Evolutionary conservation across 2,113 vertebrate species (phyloP).

Genomic region (Mesoclemmys tuberculata): DNA sequence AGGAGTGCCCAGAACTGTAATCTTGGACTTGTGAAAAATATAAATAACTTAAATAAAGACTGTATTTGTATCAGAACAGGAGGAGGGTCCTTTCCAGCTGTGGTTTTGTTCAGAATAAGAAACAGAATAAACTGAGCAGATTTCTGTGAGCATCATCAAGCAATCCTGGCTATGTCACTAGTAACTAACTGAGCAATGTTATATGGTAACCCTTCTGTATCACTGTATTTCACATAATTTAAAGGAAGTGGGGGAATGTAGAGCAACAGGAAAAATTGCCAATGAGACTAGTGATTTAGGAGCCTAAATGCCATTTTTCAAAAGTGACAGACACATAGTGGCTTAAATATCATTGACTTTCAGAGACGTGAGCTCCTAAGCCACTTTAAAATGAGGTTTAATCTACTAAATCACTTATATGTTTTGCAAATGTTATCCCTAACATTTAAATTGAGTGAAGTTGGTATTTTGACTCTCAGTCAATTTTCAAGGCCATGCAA

Average conservation of each 20-base stretch:
- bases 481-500: background rate
- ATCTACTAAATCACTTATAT: background rate
- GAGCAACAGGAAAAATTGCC: background rate
- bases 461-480: background rate
- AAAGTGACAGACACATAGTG: background rate
- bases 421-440: background rate
- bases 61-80: background rate
- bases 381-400: background rate
- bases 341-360: background rate
- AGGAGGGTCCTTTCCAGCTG: background rate
- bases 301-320: background rate
- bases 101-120: slow-evolving; percentile 23
- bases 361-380: background rate
- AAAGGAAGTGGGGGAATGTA: background rate
- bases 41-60: background rate
- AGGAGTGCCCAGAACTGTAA: background rate
- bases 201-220: background rate
- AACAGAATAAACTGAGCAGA: background rate
- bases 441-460: background rate
- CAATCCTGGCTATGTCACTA: background rate
- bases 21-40: background rate
- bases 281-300: too few species aligned
- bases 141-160: background rate
- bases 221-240: background rate
- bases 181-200: background rate